Evolutionary conservation across 2,888 invertebrate species (phyloP), one percentile per base, ranked within the genome.

Genomic region (Dasypolia templi): DNA sequence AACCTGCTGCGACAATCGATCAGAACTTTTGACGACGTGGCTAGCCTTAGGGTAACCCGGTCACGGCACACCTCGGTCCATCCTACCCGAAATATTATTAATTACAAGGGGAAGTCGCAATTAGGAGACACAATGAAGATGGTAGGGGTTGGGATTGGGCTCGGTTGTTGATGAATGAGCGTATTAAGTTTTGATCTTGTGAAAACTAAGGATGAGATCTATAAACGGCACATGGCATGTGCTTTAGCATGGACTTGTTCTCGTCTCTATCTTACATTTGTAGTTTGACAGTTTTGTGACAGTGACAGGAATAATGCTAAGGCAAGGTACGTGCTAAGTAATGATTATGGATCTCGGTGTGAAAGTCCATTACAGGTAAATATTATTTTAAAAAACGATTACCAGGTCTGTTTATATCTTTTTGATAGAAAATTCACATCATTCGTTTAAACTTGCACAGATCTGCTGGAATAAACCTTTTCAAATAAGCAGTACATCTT

Each of bases 11-110:
- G 77, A 65, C 69, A 83, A 86, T 85, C 86, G 86, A 86, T 83
- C 75, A 78, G 69, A 12, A 53, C 17, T 58, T n/a, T 62, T 67
- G 74, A 74, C 89, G 89, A 89, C 89, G 88, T 46, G 75, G 39
- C 35, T n/a, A 35, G 32, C 19, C n/a, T 44, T 32, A 3, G 75
- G 68, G 63, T 92, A 89, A 92, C 91, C 90, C 87, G 89, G 83
- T 90, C 90, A 82, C 76, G 86, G 75, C 90, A 81, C 89, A 72
- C 90, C 87, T 81, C 67, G 83, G 84, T 72, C 80, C 65, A 63
- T 84, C 78, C 75, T 75, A 76, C 83, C 86, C 79, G 62, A 55
- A 55, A 44, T 42, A 49, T 29, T 62, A 32, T 51, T 78, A 79
- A 72, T 82, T 77, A 56, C 67, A 51, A 51, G 63, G 72, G 63